Evolutionary conservation across 1,140 invertebrate genomes (phyloP).

Genomic region (Vanessa atalanta): DNA sequence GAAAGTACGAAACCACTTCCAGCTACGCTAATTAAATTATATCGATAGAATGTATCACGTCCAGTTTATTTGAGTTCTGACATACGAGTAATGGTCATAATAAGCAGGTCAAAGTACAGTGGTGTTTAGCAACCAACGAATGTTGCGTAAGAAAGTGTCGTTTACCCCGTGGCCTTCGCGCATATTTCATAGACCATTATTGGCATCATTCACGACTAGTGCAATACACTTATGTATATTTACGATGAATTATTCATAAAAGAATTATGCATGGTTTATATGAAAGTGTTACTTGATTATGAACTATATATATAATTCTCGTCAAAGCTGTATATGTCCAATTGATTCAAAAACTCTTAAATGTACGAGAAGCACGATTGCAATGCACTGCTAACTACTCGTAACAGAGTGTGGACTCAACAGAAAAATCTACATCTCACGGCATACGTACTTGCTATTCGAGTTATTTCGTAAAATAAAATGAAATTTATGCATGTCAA

Average conservation of each 20-base stretch:
- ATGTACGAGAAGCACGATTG: too few relatives aligned
- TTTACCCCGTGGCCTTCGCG: constrained; percentile 74
- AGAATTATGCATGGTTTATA: not conserved
- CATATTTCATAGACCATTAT: constrained; percentile 56
- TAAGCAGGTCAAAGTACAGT: constrained; percentile 37
- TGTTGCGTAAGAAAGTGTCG: constrained; percentile 71
- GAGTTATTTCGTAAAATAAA: too few relatives aligned
- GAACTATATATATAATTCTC: too few relatives aligned
- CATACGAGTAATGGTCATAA: constrained; percentile 11
- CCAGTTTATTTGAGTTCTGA: constrained; percentile 24
- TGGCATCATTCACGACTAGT: constrained; percentile 37
- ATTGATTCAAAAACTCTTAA: too few relatives aligned
- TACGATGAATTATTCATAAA: constrained; percentile 4
- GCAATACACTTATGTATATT: constrained; percentile 20
- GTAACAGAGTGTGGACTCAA: too few relatives aligned
- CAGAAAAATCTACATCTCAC: too few relatives aligned
- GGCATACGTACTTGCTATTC: too few relatives aligned
- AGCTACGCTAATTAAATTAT: constrained; percentile 35
- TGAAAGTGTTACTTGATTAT: not conserved
- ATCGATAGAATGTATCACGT: constrained; percentile 14
- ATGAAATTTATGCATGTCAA: too few relatives aligned
- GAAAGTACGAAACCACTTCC: constrained; percentile 23
- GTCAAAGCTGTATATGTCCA: too few relatives aligned
- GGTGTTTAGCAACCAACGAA: constrained; percentile 37
- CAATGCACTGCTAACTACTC: too few relatives aligned